Percentiles rank a stretch among this genome's conserved stretches.
Conservation (phyloP, 2,797 vertebrate genomes). For the Peromyscus nudipes region DNA sequence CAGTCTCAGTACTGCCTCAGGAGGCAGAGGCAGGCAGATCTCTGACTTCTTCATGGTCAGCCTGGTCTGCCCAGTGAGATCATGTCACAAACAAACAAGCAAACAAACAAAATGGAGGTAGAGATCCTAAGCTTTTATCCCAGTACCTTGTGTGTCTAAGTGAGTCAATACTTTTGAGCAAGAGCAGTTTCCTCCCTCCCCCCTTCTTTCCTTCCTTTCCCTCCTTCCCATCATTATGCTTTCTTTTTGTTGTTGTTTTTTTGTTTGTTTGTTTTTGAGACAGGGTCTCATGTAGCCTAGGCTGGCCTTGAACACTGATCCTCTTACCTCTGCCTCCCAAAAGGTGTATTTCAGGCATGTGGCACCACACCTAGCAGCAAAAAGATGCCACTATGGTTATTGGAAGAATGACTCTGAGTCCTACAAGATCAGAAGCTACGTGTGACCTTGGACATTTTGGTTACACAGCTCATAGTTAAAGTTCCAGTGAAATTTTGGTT, state of each 20-base stretch:
- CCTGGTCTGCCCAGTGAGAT: neutral
- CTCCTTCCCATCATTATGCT: neutral
- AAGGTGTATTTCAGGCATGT: neutral
- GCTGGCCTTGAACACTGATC: neutral
- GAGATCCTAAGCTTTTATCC: neutral
- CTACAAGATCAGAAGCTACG: neutral
- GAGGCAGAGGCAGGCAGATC: neutral
- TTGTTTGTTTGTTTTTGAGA: neutral
- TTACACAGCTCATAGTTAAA: slow-evolving; percentile 13
- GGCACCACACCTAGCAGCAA: neutral
- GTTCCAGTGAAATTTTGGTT: neutral
- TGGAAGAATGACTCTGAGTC: neutral
- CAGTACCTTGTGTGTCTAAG: neutral
- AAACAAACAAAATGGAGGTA: neutral
- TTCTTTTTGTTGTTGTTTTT: neutral
- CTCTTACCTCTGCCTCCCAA: neutral
- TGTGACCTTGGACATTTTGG: neutral
- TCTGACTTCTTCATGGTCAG: neutral
- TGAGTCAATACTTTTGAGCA: neutral
- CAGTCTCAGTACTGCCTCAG: neutral
- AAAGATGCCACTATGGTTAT: neutral
- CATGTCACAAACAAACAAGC: neutral
- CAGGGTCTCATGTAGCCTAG: neutral
- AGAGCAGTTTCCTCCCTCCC: neutral
- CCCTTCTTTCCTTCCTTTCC: too few relatives aligned